Evolutionary conservation across 2,797 vertebrate genomes (phyloP), one percentile per base, ranked within the genome.

Genomic region (Paratrypauchen microcephalus): DNA sequence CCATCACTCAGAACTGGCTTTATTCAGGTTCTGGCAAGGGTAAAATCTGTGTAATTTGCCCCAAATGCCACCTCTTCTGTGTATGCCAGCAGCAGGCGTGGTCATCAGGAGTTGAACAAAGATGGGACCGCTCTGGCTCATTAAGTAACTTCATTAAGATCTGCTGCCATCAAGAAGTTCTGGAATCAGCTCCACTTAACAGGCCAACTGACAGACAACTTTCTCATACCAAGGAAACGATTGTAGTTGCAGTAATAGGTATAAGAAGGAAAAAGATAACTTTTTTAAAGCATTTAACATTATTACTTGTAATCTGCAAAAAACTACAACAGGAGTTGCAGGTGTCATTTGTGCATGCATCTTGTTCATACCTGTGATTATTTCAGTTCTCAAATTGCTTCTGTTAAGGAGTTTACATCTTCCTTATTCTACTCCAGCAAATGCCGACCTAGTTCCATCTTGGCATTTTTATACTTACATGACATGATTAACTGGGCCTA

Each of bases 31-130:
- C 73, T 92, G 91, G 91, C 94, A 94, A 83, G 92, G 92, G 92
- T 92, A 90, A 94, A 94, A 94, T 93, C 84, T 81, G 82, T 87
- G 89, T 93, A 91, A 93, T 94, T 93, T 92, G 90, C 81, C 84
- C 78, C 84, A 82, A 88, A 91, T 90, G 88, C 86, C 85, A 76
- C 77, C 72, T 83, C 74, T 70, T 90, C 82, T 76, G 72, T 89
- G 79, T 72, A 67, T 89, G 89, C 86, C 87, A 90, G 86, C 16
- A 65, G 70, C 88, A 86, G 90, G 89, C 88, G 86, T 89, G 90
- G 90, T 88, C 86, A 88, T 65, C 58, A 6, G 76, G 77, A 79
- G 39, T 56, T 70, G 74, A 84, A 92, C 87, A 92, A 93, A 90
- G 91, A 91, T 90, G 83, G 81, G 75, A 82, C 78, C 82, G 88